These are phyloP conservation scores for Anthoptus insignis DNA, from an alignment of 2,888 invertebrate species.

Conservation along the genomic window DNA sequence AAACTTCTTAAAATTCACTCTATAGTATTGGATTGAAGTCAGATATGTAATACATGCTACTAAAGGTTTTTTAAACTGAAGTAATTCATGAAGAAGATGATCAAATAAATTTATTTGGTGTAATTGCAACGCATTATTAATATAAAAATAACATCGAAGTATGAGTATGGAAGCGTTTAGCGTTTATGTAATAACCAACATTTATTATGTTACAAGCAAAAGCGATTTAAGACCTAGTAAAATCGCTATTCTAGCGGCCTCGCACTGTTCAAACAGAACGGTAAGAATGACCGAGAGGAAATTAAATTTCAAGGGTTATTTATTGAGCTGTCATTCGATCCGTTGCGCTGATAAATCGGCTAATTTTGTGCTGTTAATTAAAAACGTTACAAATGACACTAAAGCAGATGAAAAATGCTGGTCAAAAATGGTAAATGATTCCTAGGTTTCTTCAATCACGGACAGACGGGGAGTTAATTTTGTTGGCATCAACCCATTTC, in stretches of 20 bases:
- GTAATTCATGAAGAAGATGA: too few relatives aligned
- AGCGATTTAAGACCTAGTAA: neutral
- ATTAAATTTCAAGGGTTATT: constrained; percentile 65
- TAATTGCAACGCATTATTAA: too few relatives aligned
- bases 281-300: constrained; percentile 60
- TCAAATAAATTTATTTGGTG: too few relatives aligned
- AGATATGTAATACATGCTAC: too few relatives aligned
- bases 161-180: too few relatives aligned
- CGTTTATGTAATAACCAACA: too few relatives aligned
- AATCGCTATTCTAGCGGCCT: constrained; percentile 24
- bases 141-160: too few relatives aligned
- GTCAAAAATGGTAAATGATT: neutral
- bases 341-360: constrained; percentile 55
- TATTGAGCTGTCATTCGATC: constrained; percentile 58
- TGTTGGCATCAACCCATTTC: too few relatives aligned
- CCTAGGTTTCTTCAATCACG: neutral
- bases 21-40: too few relatives aligned
- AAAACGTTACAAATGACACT: constrained; percentile 30
- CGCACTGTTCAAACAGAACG: constrained; percentile 41
- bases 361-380: constrained; percentile 54
- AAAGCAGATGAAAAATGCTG: constrained; percentile 1
- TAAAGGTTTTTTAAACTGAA: too few relatives aligned
- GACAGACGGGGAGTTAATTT: neutral
- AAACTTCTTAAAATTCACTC: too few relatives aligned
- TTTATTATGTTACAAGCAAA: too few relatives aligned